Base-by-base conservation (phyloP, 2,888 invertebrate genomes). In the Cephus rjabovi region DNA sequence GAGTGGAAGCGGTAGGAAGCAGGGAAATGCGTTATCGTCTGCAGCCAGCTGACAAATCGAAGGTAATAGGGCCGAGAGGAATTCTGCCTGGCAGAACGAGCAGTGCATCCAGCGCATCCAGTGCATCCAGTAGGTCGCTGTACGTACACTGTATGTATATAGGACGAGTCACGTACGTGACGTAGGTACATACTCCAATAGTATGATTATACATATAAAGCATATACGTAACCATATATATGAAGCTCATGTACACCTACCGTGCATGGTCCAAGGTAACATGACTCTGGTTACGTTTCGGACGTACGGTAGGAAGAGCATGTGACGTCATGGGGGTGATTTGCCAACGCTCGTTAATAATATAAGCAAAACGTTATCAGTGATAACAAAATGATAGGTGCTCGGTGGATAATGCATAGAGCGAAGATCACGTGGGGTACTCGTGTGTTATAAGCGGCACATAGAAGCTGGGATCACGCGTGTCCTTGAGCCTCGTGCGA, bases 31-130 rank as follows among this genome's bases (percentile, higher is more conserved):
- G 89, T 89, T 89, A 89, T 89, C 88, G 87, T 88, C 88, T 86
- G 88, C 88, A 88, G 85, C 86, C 88, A 88, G 86, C 88, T 88
- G 89, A 87, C 87, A 88, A 89, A 89, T 89, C 87, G 88, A 88
- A 89, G 88, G 89, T 88, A 89, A 89, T 88, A 88, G 88, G 87
- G 86, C 86, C 85, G 86, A 85, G 86, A 85, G 85, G 86, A 87
- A 89, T 88, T 88, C 85, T 83, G 87, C 84, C 84, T 84, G 84
- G 83, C 82, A 84, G 85, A 85, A 85, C 86, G 84, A 84, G 87
- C 81, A 81, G 81, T 84, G 85, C 83, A 84, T 87, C 85, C 82
- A 85, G 79, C 81, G 40, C 40, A 40, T 40, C 15, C 6, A 40
- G 56, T 56, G 56, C 56, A 56, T 56, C 56, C 2, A 56, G 56